Conservation (phyloP, 1,140 invertebrate genomes). For the Globodera ellingtonae region DNA sequence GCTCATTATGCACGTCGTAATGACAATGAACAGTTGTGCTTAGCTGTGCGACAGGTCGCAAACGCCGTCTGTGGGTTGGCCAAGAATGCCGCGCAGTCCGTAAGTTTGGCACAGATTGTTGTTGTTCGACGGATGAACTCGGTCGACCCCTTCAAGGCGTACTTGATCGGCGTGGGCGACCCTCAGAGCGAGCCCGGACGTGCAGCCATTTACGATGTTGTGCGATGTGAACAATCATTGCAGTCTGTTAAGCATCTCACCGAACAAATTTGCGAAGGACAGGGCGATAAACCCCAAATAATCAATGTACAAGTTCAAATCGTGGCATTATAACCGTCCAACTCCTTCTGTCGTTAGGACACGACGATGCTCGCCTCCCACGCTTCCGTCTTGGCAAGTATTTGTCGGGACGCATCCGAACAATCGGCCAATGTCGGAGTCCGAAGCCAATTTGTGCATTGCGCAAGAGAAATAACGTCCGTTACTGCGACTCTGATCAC, state of each 20-base stretch:
- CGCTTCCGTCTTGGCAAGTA: slow-evolving; percentile 90
- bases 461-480: slow-evolving; percentile 94
- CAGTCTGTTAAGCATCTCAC: slow-evolving; percentile 81
- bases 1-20: slow-evolving; percentile 85
- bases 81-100: slow-evolving; percentile 89
- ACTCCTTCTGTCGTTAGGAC: slow-evolving; percentile 33
- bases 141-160: slow-evolving; percentile 76
- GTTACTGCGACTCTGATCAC: slow-evolving; percentile 90
- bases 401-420: slow-evolving; percentile 86
- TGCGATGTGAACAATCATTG: slow-evolving; percentile 82
- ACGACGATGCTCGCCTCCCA: slow-evolving; percentile 93
- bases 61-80: slow-evolving; percentile 85
- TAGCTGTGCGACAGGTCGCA: slow-evolving; percentile 81
- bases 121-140: neutral
- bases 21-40: slow-evolving; percentile 83
- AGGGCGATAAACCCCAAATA: slow-evolving; percentile 67
- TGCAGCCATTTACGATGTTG: slow-evolving; percentile 86
- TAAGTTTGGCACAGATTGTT: neutral
- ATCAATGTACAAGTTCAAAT: slow-evolving; percentile 32
- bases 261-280: slow-evolving; percentile 74
- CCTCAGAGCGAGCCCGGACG: slow-evolving; percentile 84
- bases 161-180: slow-evolving; percentile 88
- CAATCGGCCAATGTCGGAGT: slow-evolving; percentile 88
- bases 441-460: slow-evolving; percentile 93
- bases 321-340: neutral